Evolutionary conservation across 2,888 invertebrate species (phyloP), one percentile per base, ranked within the genome.

Genomic region (Onthophagus sagittarius): DNA sequence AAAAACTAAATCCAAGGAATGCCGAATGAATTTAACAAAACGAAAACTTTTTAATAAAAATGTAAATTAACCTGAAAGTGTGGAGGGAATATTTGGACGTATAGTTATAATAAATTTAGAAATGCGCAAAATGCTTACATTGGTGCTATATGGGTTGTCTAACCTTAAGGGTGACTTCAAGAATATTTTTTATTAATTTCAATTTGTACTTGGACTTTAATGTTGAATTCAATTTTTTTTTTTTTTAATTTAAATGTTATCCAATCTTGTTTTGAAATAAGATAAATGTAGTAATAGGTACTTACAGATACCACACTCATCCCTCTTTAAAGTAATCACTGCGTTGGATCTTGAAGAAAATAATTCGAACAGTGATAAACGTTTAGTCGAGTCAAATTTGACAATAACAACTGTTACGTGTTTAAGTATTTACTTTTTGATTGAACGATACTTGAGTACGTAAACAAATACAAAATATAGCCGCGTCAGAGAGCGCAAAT

Each of bases 221-320:
- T 64, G 5, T n/a, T 31, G 32, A 23, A 5, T 14, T 23, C 23
- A 23, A 23, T 23, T 23, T 1, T 23, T 2, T 2, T 2, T 23
- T 23, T 23, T 3, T 23, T 2, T 2, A 3, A 1, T 23, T 23
- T 23, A 23, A 23, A 23, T 23, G 3, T 23, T 23, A 2, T 23
- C 23, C 23, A 23, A 23, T 23, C 23, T 23, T 3, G 3, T 23
- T 23, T 23, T 23, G 2, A 23, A 23, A 23, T n/a, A n/a, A n/a
- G n/a, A 70, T 63, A 73, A 71, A 71, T 63, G 71, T 65, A 71
- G 53, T 39, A 72, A 69, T 62, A 71, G 67, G 33, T 75, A 75
- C 75, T 75, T 75, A 75, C 75, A 63, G 71, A 72, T 72, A 75
- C 73, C 67, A 70, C 73, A 75, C 71, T 70, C 72, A 72, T 72